Percentiles rank a stretch among this genome's conserved stretches.
Evolutionary conservation across 2,797 vertebrate genomes (phyloP).

Genomic region (Tenualosa ilisha): DNA sequence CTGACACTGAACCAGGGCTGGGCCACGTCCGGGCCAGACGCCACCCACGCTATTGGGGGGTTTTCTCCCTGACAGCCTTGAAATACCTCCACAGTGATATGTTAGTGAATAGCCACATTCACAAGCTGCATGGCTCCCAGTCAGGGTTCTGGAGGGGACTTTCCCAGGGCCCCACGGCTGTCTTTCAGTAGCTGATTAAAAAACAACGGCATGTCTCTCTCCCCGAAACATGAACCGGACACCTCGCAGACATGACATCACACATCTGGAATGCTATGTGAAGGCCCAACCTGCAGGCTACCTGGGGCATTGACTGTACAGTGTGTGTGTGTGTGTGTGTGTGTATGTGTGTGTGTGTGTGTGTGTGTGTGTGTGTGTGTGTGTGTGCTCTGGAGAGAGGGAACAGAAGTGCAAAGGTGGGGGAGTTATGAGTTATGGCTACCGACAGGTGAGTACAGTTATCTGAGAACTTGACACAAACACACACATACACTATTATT

Average conservation of each 20-base stretch:
- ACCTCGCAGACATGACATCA: conserved; percentile 16
- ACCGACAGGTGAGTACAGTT: conserved; percentile 2
- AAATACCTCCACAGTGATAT: background rate
- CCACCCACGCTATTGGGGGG: background rate
- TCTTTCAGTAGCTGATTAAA: conserved; percentile 3
- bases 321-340: background rate
- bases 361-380: background rate
- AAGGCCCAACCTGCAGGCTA: background rate
- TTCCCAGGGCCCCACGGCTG: background rate
- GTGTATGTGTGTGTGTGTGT: conserved; percentile 4
- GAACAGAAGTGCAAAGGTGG: background rate
- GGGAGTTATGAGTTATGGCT: background rate
- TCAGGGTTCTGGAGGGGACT: background rate
- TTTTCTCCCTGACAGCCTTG: conserved; percentile 1
- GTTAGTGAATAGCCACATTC: conserved; percentile 16
- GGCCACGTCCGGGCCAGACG: background rate
- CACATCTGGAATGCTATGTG: background rate
- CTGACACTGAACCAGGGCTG: background rate
- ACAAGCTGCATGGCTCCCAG: background rate
- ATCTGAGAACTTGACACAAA: background rate
- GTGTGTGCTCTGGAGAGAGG: background rate
- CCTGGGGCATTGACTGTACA: background rate
- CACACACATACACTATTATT: background rate
- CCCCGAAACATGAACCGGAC: conserved; percentile 6
- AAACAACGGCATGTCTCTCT: conserved; percentile 6